A percentile compares a stretch with the other conserved stretches of the same genome.
Evolutionary conservation across 2,888 invertebrate species (phyloP).

Genomic region (Ypsolopha scabrella): DNA sequence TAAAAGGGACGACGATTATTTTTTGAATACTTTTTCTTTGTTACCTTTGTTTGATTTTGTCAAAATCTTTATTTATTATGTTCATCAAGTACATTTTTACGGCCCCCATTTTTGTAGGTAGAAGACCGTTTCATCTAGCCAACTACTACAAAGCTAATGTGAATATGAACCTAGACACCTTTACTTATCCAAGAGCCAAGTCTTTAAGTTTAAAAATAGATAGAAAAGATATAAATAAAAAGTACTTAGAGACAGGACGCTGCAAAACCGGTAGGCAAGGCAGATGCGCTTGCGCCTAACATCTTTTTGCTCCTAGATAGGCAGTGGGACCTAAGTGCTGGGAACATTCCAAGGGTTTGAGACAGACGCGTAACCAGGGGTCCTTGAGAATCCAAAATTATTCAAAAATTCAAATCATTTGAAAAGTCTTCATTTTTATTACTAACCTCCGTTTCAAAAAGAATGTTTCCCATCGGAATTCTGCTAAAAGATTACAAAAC

Average conservation of each 20-base stretch:
- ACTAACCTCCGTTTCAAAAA: not conserved
- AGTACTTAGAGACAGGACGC: conserved; percentile 15
- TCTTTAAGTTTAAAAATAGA: conserved; percentile 43
- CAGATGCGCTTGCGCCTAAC: conserved; percentile 34
- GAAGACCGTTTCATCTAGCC: no score
- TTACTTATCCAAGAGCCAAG: not conserved
- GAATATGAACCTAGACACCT: not conserved
- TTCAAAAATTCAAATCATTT: not conserved
- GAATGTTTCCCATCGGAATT: no score
- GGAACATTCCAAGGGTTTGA: conserved; percentile 37
- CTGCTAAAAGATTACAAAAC: no score
- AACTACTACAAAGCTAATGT: not conserved
- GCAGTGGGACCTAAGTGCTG: conserved; percentile 17
- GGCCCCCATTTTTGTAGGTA: no score
- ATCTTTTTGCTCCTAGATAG: conserved; percentile 37
- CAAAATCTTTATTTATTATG: no score
- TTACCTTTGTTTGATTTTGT: no score
- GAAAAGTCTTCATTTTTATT: not conserved
- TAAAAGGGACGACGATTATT: no score
- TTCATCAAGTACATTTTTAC: no score
- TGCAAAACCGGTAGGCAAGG: conserved; percentile 45
- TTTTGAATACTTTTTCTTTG: no score
- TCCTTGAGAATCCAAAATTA: no score
- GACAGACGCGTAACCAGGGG: no score
- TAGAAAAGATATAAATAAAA: conserved; percentile 46